Base-by-base conservation (phyloP, 2,113 vertebrate species). In the Brienomyrus brachyistius region DNA sequence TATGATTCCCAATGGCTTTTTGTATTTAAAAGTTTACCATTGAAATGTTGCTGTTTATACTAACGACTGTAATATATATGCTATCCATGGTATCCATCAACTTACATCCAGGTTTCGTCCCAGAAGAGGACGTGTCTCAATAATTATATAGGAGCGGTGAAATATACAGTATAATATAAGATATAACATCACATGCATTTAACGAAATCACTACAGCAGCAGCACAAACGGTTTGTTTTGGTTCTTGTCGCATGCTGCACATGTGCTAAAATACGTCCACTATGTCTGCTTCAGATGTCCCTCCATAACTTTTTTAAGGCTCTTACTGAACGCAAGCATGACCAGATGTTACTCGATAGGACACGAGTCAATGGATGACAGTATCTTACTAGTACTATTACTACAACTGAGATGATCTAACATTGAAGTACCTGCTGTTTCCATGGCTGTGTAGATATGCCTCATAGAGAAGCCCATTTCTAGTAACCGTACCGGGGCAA, bases 391-490 rank as follows among this genome's bases (percentile, higher is more conserved):
- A 66, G 8, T 66, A 66, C 27, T 70, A 70, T 70, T 70, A 27
- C n/a, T 70, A 70, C 10, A 13, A 31, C 70, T 31, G 66, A 21
- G 7, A 43, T 10, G 23, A 89, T 56, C 51, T 70, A 66, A 17
- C 13, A 27, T 77, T 89, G 21, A 52, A 51, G 40, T 96, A 96
- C 96, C 96, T 96, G 96, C 94, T 91, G 95, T 94, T 91, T 96
- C 96, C 95, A 97, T 95, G 91, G 96, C 96, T 93, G 94, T 95
- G 95, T 95, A 95, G 95, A 97, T 96, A 93, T 97, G 96, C 92
- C 95, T 95, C 93, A 96, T 94, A 93, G 96, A 93, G 94, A 97
- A 97, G 92, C 96, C 96, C 96, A 97, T 97, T 94, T 97, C 96
- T 92, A 96, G 93, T 93, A 97, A 94, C 27, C 95, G 95, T 90